A percentile compares a stretch with the other conserved stretches of the same genome.
Evolutionary conservation across 2,888 invertebrate genomes (phyloP).

Genomic region (Himalopsyche japonica): DNA sequence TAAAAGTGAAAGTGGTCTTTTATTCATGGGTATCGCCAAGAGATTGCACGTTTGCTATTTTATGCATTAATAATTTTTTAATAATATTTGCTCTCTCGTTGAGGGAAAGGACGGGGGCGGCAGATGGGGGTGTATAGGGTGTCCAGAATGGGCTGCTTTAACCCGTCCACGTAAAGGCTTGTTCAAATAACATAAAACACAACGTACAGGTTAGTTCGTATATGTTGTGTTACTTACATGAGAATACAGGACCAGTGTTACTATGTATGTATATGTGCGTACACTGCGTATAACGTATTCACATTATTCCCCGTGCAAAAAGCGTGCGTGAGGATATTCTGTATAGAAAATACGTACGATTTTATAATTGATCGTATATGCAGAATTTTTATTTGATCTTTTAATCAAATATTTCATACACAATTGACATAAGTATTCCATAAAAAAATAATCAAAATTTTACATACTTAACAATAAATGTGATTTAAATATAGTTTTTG

Average conservation of each 20-base stretch:
- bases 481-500: no score
- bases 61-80: conserved; percentile 27
- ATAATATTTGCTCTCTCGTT: conserved; percentile 8
- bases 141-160: conserved; percentile 18
- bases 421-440: no score
- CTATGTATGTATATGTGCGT: conserved; percentile 10
- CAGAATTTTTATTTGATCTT: neutral
- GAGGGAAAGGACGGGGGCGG: conserved; percentile 1
- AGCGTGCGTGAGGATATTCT: neutral
- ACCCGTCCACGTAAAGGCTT: conserved; percentile 36
- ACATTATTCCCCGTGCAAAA: conserved; percentile 7
- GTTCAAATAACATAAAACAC: conserved; percentile 36
- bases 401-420: neutral
- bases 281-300: conserved; percentile 18
- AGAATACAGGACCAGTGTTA: conserved; percentile 8
- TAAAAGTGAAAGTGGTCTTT: neutral
- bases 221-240: conserved; percentile 29
- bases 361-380: neutral
- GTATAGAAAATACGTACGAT: neutral
- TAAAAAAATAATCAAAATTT: no score
- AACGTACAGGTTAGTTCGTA: conserved; percentile 18
- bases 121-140: neutral
- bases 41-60: conserved; percentile 9
- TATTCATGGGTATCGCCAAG: neutral
- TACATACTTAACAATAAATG: no score